Evolutionary conservation across 2,888 invertebrate species (phyloP).

Genomic region (Cephus rjabovi): DNA sequence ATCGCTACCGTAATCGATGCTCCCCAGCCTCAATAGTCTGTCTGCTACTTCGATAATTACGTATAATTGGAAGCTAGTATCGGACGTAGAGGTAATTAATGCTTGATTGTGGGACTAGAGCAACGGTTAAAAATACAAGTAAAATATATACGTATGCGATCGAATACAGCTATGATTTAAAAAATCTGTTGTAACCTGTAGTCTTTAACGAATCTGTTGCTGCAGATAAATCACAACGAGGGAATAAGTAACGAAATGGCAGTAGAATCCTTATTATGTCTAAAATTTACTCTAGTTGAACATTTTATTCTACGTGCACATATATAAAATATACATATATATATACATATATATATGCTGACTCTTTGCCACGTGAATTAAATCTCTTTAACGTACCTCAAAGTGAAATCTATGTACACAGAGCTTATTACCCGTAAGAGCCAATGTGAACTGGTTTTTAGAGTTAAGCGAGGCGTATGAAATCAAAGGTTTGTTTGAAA

Average conservation of each 20-base stretch:
- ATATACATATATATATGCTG: too few relatives aligned
- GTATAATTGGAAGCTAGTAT: background rate
- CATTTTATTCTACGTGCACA: background rate
- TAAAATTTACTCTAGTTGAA: background rate
- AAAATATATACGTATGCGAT: background rate
- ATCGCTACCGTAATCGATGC: background rate
- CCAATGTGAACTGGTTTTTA: background rate
- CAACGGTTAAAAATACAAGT: background rate
- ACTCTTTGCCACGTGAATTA: background rate
- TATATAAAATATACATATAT: too few relatives aligned
- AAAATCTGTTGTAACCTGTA: background rate
- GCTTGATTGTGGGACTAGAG: background rate
- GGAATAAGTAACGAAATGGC: background rate
- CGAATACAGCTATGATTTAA: background rate
- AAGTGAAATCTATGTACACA: background rate
- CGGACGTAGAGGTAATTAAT: background rate
- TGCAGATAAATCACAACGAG: background rate
- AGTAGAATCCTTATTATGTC: background rate
- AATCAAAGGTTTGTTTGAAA: constrained; percentile 1
- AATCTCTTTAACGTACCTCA: background rate
- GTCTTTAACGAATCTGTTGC: background rate
- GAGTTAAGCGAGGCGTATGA: background rate
- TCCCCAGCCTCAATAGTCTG: background rate
- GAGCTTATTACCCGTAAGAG: background rate
- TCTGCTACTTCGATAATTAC: background rate